Percentiles rank a stretch among this genome's conserved stretches.
phyloP scores from a whole-genome alignment of 2,888 invertebrate species.

The Neria commutata region DNA sequence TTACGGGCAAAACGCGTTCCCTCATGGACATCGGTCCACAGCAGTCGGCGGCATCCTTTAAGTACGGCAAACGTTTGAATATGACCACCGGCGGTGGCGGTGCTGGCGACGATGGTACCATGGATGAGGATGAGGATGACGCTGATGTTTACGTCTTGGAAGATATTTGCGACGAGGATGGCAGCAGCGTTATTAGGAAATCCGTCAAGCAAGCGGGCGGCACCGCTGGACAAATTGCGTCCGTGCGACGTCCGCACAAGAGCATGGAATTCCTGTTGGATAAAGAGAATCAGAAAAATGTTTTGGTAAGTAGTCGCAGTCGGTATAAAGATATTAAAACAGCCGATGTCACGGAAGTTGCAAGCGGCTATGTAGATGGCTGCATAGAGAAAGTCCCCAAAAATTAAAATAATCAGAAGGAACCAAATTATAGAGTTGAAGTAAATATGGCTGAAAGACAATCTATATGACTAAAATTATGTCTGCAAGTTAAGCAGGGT shows the following conservation, averaged over 20 bases:
- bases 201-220: slow-evolving; percentile 40
- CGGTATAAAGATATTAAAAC: not conserved
- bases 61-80: slow-evolving; percentile 46
- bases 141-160: slow-evolving; percentile 42
- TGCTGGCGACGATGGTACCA: slow-evolving; percentile 32
- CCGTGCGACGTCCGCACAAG: slow-evolving; percentile 73
- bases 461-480: too few species aligned
- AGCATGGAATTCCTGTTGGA: slow-evolving; percentile 96
- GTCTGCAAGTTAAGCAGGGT: too few species aligned
- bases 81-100: slow-evolving; percentile 38
- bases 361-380: too few species aligned
- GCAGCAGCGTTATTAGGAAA: slow-evolving; percentile 33
- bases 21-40: slow-evolving; percentile 68
- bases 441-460: too few species aligned
- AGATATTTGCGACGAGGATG: slow-evolving; percentile 57
- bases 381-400: too few species aligned
- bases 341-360: too few species aligned
- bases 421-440: too few species aligned
- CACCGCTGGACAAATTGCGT: slow-evolving; percentile 49
- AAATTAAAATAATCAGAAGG: too few species aligned
- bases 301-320: slow-evolving; percentile 73
- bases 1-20: slow-evolving; percentile 70
- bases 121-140: slow-evolving; percentile 33
- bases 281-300: slow-evolving; percentile 86
- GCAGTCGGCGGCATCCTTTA: slow-evolving; percentile 36